Percentiles rank a stretch among this genome's conserved stretches.
These are phyloP conservation scores for Nudaria mundana DNA, from an alignment of 2,888 invertebrate species.

Conservation along the genomic window DNA sequence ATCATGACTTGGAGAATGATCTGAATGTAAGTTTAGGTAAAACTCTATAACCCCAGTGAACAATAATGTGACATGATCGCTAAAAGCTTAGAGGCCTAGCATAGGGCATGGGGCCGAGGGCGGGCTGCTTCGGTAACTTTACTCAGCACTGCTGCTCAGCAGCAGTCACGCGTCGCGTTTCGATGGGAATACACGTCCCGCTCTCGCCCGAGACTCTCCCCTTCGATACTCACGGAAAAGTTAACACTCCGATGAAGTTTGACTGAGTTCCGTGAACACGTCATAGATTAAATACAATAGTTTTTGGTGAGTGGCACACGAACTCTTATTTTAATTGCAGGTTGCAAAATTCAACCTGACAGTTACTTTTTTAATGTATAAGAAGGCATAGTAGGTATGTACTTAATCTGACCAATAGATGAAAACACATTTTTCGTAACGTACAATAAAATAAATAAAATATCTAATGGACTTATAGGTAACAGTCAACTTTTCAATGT, in stretches of 20 bases:
- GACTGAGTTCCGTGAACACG: background rate
- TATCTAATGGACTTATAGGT: no score
- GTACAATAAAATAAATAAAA: no score
- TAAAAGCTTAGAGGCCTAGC: no score
- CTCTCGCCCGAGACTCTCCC: slow-evolving; percentile 2
- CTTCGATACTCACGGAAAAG: slow-evolving; percentile 26
- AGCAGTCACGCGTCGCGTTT: slow-evolving; percentile 32
- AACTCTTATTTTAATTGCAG: background rate
- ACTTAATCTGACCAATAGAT: no score
- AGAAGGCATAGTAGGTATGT: no score
- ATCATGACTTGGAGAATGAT: no score
- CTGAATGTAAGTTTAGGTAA: no score
- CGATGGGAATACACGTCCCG: slow-evolving; percentile 22
- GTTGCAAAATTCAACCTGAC: background rate
- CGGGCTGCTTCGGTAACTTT: slow-evolving; percentile 28
- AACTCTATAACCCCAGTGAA: background rate
- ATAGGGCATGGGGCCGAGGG: slow-evolving; percentile 8
- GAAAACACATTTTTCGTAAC: no score
- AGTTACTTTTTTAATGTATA: no score
- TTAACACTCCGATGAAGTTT: slow-evolving; percentile 11
- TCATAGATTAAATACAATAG: slow-evolving; percentile 3
- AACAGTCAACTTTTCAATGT: no score
- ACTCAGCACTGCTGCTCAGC: no score
- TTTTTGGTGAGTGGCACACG: slow-evolving; percentile 13
- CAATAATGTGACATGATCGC: background rate